These are phyloP conservation scores for Armadillidium nasatum DNA, from an alignment of 1,140 invertebrate genomes.

Conservation along the genomic window DNA sequence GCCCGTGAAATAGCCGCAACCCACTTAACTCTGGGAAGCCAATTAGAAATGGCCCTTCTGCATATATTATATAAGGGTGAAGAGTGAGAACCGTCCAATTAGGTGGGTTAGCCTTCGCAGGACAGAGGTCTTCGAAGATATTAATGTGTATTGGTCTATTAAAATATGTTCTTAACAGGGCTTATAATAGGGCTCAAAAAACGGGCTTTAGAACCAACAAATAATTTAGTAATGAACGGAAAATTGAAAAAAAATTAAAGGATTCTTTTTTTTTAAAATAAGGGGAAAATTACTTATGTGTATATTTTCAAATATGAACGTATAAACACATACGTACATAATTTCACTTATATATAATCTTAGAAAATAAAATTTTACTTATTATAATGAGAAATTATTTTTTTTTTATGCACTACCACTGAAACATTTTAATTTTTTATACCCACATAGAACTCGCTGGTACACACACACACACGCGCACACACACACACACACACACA, in stretches of 20 bases:
- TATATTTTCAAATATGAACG: too few relatives aligned
- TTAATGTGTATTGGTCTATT: slow-evolving; percentile 13
- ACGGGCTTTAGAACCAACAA: background rate
- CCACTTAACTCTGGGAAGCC: background rate
- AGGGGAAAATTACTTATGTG: too few relatives aligned
- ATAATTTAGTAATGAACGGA: background rate
- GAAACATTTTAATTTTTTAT: too few relatives aligned
- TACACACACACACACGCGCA: too few relatives aligned
- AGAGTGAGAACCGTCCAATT: background rate
- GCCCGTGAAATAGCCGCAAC: background rate
- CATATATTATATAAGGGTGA: background rate
- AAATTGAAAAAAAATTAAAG: background rate
- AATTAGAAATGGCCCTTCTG: background rate
- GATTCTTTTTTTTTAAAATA: background rate
- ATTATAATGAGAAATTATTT: too few relatives aligned
- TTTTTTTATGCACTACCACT: too few relatives aligned
- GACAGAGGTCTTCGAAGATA: background rate
- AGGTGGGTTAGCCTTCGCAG: background rate
- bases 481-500: too few relatives aligned
- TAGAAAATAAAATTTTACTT: too few relatives aligned
- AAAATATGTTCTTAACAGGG: background rate
- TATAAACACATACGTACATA: too few relatives aligned
- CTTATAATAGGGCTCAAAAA: background rate
- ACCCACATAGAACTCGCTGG: too few relatives aligned
- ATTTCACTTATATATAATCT: too few relatives aligned